Conservation (phyloP, 2,113 vertebrate species). For the Psittacus erithacus region DNA sequence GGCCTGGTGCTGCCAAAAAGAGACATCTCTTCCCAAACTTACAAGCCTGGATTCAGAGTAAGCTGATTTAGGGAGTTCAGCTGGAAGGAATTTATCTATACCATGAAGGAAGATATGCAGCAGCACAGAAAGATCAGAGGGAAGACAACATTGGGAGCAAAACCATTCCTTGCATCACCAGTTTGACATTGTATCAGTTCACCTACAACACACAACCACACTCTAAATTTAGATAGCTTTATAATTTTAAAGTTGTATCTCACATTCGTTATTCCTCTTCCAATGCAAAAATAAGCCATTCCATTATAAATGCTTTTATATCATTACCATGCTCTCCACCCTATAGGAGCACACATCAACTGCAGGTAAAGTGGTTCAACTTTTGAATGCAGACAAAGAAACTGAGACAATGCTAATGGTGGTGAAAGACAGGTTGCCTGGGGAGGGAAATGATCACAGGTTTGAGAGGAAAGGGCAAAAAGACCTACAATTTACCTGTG, state of each 20-base stretch:
- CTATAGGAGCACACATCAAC: constrained; percentile 10
- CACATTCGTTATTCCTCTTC: background rate
- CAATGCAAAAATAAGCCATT: background rate
- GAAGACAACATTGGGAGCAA: background rate
- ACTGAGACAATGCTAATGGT: background rate
- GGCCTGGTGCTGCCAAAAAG: background rate
- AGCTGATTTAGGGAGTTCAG: background rate
- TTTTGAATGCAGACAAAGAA: constrained; percentile 21
- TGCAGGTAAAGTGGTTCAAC: background rate
- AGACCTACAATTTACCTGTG: background rate
- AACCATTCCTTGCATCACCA: background rate
- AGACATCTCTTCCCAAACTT: background rate
- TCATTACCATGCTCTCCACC: background rate
- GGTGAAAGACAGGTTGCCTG: background rate
- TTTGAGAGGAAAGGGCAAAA: background rate
- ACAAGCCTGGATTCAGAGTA: background rate
- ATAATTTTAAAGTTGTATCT: background rate
- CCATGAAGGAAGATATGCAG: background rate
- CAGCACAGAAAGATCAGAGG: background rate
- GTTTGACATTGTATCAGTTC: background rate
- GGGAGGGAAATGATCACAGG: constrained; percentile 22
- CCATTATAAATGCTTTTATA: background rate
- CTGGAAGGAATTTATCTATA: background rate
- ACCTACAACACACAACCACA: background rate
- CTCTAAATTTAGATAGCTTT: constrained; percentile 44